A percentile compares a stretch with the other conserved stretches of the same genome.
phyloP scores from a whole-genome alignment of 1,140 invertebrate species.

The Mycetomoellerius zeteki region DNA sequence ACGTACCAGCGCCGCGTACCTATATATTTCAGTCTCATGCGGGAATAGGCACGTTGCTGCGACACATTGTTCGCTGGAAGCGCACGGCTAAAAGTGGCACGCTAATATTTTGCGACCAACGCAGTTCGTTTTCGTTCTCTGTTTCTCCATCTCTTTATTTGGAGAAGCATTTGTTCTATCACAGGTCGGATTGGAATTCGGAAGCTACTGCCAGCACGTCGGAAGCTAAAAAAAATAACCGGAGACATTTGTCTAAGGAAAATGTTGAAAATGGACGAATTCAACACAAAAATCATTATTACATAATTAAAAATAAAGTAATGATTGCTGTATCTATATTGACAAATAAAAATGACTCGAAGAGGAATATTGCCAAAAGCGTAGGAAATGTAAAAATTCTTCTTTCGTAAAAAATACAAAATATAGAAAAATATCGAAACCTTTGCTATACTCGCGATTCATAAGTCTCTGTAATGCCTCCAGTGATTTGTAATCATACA shows the following conservation, averaged over 20 bases:
- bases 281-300: neutral
- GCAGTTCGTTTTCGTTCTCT: conserved; percentile 47
- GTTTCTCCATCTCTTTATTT: conserved; percentile 60
- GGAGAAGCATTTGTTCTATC: neutral
- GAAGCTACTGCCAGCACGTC: conserved; percentile 68
- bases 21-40: conserved; percentile 70
- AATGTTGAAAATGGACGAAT: neutral
- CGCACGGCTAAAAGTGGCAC: conserved; percentile 64
- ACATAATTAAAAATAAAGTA: neutral
- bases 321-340: neutral
- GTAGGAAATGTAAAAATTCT: neutral
- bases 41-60: conserved; percentile 58
- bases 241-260: neutral
- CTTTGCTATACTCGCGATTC: neutral
- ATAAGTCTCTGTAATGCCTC: neutral
- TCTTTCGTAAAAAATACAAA: neutral
- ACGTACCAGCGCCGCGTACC: conserved; percentile 8
- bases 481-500: conserved; percentile 35
- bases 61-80: conserved; percentile 71
- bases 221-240: conserved; percentile 44
- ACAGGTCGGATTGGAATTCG: conserved; percentile 26
- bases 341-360: neutral
- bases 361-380: neutral
- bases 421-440: neutral
- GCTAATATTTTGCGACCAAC: conserved; percentile 77